phyloP scores from a whole-genome alignment of 2,113 vertebrate species.

The Lasiurus cinereus region DNA sequence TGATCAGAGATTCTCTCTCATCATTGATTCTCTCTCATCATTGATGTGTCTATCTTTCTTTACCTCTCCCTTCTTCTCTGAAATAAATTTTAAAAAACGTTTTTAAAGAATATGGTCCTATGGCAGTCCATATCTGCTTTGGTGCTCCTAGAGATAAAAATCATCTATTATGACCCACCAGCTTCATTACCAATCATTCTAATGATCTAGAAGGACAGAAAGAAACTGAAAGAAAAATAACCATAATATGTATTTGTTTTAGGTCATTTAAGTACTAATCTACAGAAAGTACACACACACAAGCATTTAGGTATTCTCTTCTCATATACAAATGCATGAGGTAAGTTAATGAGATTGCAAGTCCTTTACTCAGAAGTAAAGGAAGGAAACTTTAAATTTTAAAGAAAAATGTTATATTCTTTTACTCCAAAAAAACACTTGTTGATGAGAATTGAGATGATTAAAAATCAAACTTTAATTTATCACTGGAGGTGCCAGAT shows the following conservation, averaged over 20 bases:
- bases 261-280: neutral
- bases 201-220: neutral
- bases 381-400: constrained; percentile 18
- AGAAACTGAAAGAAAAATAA: neutral
- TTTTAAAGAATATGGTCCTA: neutral
- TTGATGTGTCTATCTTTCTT: no score
- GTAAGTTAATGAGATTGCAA: neutral
- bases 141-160: neutral
- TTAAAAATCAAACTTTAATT: constrained; percentile 60
- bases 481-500: constrained; percentile 51
- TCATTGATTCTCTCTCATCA: no score
- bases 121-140: neutral
- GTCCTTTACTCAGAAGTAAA: neutral
- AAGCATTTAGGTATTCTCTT: constrained; percentile 40
- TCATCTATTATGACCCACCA: neutral
- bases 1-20: no score
- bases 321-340: neutral
- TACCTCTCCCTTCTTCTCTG: no score
- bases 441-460: constrained; percentile 19
- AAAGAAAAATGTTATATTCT: neutral
- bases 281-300: neutral
- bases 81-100: no score
- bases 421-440: neutral
- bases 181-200: neutral
- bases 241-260: neutral